Evolutionary conservation across 2,113 vertebrate species (phyloP).

Genomic region (Megaptera novaeangliae): DNA sequence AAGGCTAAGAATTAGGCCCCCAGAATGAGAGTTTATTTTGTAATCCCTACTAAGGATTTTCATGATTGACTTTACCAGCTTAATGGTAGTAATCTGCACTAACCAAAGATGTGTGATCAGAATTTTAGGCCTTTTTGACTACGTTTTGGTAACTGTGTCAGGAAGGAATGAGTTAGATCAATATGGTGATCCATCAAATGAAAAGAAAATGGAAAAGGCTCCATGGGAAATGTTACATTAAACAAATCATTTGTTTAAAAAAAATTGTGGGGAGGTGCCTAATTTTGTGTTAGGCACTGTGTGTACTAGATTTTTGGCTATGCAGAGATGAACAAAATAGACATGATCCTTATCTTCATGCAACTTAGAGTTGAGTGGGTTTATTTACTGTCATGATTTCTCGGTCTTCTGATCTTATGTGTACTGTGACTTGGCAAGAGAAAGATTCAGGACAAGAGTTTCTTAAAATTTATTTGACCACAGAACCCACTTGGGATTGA

Average conservation of each 20-base stretch:
- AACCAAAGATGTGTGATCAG: not conserved
- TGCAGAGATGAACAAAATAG: not conserved
- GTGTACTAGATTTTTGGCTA: not conserved
- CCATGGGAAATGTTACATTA: not conserved
- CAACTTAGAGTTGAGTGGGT: not conserved
- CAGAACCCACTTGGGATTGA: not conserved
- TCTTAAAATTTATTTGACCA: not conserved
- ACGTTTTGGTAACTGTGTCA: constrained; percentile 11
- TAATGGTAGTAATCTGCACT: not conserved
- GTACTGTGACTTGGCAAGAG: not conserved
- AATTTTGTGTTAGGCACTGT: not conserved
- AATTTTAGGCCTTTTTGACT: constrained; percentile 10
- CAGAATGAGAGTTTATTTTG: constrained; percentile 32
- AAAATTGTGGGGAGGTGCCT: not conserved
- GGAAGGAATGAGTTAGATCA: not conserved
- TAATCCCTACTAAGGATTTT: constrained; percentile 35
- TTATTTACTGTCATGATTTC: not conserved
- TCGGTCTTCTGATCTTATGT: not conserved
- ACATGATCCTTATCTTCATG: not conserved
- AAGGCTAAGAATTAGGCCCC: not conserved
- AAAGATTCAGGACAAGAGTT: not conserved
- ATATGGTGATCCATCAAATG: not conserved
- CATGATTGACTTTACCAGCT: constrained; percentile 7
- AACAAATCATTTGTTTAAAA: not conserved
- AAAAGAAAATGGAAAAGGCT: not conserved